Evolutionary conservation across 2,888 invertebrate species (phyloP).

Genomic region (Drosophila falleni): DNA sequence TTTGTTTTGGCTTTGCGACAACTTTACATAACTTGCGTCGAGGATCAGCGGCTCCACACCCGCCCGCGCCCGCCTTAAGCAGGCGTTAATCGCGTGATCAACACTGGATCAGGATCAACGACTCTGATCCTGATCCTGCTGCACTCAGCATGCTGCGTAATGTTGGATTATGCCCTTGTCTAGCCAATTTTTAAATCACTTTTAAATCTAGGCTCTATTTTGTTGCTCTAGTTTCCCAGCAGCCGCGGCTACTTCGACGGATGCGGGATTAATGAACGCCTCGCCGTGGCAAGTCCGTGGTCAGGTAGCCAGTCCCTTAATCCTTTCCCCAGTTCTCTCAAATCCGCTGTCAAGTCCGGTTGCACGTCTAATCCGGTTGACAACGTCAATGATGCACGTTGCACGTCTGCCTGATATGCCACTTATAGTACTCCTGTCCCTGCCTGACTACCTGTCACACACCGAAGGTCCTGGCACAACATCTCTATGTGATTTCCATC

Average conservation of each 20-base stretch:
- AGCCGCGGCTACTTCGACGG: constrained; percentile 25
- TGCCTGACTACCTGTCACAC: constrained; percentile 27
- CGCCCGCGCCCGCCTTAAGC: constrained; percentile 64
- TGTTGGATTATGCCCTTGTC: constrained; percentile 71
- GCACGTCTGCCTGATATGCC: constrained; percentile 8
- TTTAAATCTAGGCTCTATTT: constrained; percentile 42
- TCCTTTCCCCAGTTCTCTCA: constrained; percentile 66
- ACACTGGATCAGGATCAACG: constrained; percentile 66
- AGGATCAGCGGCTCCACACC: constrained; percentile 64
- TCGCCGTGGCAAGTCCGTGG: constrained; percentile 20
- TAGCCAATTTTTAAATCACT: constrained; percentile 61
- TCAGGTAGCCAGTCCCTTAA: constrained; percentile 69
- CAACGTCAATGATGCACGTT: constrained; percentile 57
- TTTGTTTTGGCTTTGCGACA: constrained; percentile 61
- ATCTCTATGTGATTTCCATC: constrained; percentile 11
- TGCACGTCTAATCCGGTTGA: constrained; percentile 73
- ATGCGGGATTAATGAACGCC: constrained; percentile 58
- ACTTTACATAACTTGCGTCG: constrained; percentile 69
- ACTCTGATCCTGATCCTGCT: constrained; percentile 64
- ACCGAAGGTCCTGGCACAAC: constrained; percentile 12
- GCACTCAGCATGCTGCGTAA: constrained; percentile 58
- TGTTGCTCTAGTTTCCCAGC: constrained; percentile 61
- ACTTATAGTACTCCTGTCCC: not conserved
- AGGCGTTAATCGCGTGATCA: constrained; percentile 72
- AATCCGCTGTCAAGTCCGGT: constrained; percentile 73